Evolutionary conservation across 2,113 vertebrate genomes (phyloP).

Genomic region (Nothocercus julius): DNA sequence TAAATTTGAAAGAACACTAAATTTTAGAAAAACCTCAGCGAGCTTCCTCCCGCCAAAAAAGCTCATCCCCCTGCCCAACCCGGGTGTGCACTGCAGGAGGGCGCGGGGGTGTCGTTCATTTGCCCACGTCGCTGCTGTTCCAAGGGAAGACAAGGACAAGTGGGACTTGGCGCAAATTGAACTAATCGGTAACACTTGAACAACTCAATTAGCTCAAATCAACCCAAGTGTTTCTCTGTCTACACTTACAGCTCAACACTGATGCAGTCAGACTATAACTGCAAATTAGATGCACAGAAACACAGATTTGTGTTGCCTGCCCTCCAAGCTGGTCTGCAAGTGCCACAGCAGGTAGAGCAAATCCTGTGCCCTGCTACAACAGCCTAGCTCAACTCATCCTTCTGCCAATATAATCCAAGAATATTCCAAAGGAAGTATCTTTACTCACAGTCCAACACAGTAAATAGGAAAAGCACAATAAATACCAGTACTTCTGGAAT

Average conservation of each 20-base stretch:
- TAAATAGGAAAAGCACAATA: not conserved
- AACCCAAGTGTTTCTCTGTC: constrained; percentile 29
- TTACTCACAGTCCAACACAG: not conserved
- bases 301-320: not conserved
- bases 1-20: not conserved
- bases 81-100: not conserved
- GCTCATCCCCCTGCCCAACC: not conserved
- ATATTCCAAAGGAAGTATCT: not conserved
- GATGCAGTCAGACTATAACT: not conserved
- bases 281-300: not conserved
- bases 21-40: not conserved
- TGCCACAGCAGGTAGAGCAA: not conserved
- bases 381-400: not conserved
- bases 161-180: constrained; percentile 31
- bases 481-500: not conserved
- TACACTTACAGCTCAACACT: not conserved
- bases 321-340: not conserved
- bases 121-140: not conserved
- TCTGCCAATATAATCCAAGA: not conserved
- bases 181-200: constrained; percentile 50
- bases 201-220: constrained; percentile 62
- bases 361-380: not conserved
- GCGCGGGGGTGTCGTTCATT: not conserved
- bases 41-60: not conserved
- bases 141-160: constrained; percentile 12